These are phyloP conservation scores for Agriotes lineatus DNA, from an alignment of 2,888 invertebrate genomes.

Conservation along the genomic window DNA sequence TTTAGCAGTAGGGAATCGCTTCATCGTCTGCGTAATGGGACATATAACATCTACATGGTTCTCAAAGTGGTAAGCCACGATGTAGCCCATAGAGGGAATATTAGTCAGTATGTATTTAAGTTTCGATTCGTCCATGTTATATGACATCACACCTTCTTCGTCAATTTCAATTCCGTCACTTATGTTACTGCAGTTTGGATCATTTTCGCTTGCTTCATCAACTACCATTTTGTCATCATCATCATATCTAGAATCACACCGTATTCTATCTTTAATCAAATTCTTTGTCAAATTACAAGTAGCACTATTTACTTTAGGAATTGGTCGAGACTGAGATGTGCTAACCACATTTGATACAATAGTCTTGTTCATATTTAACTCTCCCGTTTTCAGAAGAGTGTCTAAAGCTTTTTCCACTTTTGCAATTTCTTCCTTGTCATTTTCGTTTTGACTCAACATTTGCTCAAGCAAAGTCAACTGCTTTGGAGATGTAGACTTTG, in stretches of 20 bases:
- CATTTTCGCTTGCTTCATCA: neutral
- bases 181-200: too few relatives aligned
- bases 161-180: neutral
- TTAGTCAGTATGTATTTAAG: conserved; percentile 39
- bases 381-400: neutral
- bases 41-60: conserved; percentile 31
- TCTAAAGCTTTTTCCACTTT: conserved; percentile 6
- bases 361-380: neutral
- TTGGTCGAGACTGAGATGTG: neutral
- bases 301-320: neutral
- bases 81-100: conserved; percentile 43
- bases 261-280: too few relatives aligned
- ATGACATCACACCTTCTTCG: too few relatives aligned
- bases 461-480: neutral
- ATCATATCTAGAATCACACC: neutral
- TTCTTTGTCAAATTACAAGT: neutral
- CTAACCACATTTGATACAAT: neutral
- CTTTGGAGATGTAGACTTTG: neutral
- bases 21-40: conserved; percentile 34
- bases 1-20: conserved; percentile 31
- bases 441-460: neutral
- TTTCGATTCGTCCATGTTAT: neutral
- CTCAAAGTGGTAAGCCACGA: conserved; percentile 32
- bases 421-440: neutral
- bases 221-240: neutral